phyloP scores from a whole-genome alignment of 1,140 invertebrate genomes.

The Lerema accius region DNA sequence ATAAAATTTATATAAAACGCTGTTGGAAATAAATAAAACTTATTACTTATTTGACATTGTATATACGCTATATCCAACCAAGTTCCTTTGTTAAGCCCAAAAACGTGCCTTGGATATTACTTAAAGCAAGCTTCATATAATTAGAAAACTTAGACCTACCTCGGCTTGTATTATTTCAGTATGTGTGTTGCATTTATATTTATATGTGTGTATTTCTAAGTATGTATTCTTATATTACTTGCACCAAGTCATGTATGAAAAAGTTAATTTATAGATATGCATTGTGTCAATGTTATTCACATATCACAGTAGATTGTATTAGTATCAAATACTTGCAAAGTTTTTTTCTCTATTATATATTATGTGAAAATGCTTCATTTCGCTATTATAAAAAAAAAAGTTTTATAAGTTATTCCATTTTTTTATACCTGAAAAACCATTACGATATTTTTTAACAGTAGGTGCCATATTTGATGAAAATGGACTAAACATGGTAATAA shows the following conservation, averaged over 20 bases:
- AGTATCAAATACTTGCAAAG: too few relatives aligned
- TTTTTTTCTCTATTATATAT: too few relatives aligned
- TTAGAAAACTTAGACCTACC: conserved; percentile 13
- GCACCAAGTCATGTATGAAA: too few relatives aligned
- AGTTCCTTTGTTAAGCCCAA: conserved; percentile 55
- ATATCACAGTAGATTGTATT: too few relatives aligned
- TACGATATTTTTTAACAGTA: too few relatives aligned
- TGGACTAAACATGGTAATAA: background rate
- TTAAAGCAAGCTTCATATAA: conserved; percentile 16
- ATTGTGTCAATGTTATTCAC: too few relatives aligned
- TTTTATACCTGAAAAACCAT: too few relatives aligned
- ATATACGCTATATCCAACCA: conserved; percentile 40
- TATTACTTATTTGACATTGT: background rate
- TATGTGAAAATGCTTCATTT: too few relatives aligned
- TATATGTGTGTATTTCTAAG: conserved; percentile 6
- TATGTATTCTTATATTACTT: conserved; percentile 1
- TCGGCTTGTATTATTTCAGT: conserved; percentile 11
- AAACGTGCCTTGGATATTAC: conserved; percentile 51
- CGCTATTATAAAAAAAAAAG: too few relatives aligned
- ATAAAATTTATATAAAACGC: too few relatives aligned
- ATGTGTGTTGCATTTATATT: conserved; percentile 29
- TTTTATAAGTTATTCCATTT: too few relatives aligned
- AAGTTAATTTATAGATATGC: background rate
- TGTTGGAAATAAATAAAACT: background rate
- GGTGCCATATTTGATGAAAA: conserved; percentile 12